Evolutionary conservation across 2,113 vertebrate species (phyloP).

Genomic region (Echinops telfairi): DNA sequence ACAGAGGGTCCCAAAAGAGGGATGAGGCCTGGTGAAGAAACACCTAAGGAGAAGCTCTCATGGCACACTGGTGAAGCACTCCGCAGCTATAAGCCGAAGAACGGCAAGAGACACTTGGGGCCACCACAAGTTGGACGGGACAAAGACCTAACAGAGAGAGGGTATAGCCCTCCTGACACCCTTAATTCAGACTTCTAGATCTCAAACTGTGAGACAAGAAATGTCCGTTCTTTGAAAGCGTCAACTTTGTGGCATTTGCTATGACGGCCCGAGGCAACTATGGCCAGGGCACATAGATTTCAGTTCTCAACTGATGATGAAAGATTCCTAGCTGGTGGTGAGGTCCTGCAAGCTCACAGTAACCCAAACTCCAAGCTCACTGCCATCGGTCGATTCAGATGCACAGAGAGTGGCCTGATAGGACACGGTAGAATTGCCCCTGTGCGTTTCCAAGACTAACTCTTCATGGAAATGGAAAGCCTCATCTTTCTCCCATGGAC

Average conservation of each 20-base stretch:
- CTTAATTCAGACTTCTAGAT: not conserved
- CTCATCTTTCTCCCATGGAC: no score
- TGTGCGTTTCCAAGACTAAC: no score
- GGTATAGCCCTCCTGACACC: not conserved
- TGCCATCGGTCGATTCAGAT: no score
- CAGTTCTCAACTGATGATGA: not conserved
- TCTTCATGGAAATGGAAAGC: no score
- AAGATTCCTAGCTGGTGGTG: conserved; percentile 11
- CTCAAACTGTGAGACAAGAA: not conserved
- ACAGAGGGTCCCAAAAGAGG: not conserved
- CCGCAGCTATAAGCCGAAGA: not conserved
- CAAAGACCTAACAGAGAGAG: no score
- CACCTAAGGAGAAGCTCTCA: not conserved
- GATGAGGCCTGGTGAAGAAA: not conserved
- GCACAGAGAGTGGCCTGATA: no score
- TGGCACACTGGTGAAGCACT: no score
- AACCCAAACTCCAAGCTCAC: not conserved
- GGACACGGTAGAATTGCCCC: no score
- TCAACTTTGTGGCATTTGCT: not conserved
- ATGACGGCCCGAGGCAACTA: no score
- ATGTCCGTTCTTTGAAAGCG: not conserved
- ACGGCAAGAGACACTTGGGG: not conserved
- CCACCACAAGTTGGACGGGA: no score
- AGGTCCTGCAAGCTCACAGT: not conserved
- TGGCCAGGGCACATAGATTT: not conserved